Conservation (phyloP, 2,113 vertebrate species). For the Pterophyllum scalare region DNA sequence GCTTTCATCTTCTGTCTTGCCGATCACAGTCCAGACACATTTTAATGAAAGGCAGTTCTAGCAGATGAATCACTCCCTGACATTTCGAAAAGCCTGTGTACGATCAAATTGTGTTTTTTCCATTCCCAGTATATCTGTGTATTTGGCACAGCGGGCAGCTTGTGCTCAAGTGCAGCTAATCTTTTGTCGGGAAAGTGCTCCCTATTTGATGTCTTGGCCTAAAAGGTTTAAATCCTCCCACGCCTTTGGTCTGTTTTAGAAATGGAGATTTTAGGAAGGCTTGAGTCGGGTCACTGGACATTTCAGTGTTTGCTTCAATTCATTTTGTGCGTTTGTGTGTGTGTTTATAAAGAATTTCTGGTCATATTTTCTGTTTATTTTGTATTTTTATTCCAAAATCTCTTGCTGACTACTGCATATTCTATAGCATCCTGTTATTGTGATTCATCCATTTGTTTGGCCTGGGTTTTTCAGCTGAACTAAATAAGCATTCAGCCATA, state of each 20-base stretch:
- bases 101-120: slow-evolving; percentile 41
- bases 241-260: slow-evolving; percentile 57
- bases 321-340: not conserved
- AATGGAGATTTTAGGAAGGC: slow-evolving; percentile 46
- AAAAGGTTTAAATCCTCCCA: slow-evolving; percentile 60
- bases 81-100: slow-evolving; percentile 42
- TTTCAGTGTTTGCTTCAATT: not conserved
- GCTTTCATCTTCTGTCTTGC: slow-evolving; percentile 17
- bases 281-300: slow-evolving; percentile 5
- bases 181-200: slow-evolving; percentile 46
- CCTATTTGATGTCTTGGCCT: slow-evolving; percentile 59
- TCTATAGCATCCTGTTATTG: not conserved
- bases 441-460: slow-evolving; percentile 47
- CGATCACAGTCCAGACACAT: slow-evolving; percentile 18
- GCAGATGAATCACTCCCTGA: slow-evolving; percentile 31
- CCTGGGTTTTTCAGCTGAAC: slow-evolving; percentile 46
- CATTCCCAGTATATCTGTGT: slow-evolving; percentile 45
- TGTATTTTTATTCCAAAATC: not conserved
- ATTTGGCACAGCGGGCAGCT: slow-evolving; percentile 48
- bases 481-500: slow-evolving; percentile 68
- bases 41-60: slow-evolving; percentile 28
- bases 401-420: slow-evolving; percentile 16
- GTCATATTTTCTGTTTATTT: not conserved
- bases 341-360: not conserved
- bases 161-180: slow-evolving; percentile 66